Evolutionary conservation across 2,888 invertebrate genomes (phyloP), one percentile per base, ranked within the genome.

Genomic region (Cephonodes hylas): DNA sequence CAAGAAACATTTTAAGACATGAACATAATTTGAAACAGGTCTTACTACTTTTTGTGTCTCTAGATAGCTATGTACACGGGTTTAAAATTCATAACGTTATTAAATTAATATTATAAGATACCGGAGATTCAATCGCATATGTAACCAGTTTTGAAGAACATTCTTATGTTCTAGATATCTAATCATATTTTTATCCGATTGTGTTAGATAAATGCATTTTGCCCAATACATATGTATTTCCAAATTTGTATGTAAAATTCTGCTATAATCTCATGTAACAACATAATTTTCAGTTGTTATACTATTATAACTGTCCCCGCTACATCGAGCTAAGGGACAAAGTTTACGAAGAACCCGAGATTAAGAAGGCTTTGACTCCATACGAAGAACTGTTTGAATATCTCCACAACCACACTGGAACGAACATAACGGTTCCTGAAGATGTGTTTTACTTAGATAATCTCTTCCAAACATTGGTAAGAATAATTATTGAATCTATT

Each of bases 381-480:
- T 86, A 92, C 59, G 70, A 84, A 64, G 68, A 68, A 8, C 70
- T 93, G 0, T 89, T 88, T 34, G 67, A 74, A 38, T 79, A 73
- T 2, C 68, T 93, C 23, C 79, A 77, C 15, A 64, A 81, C 18
- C 80, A 86, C 34, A 85, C 89, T n/a, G 82, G 81, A 18, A 81
- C 72, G 0, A 89, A 89, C 53, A 86, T 92, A 53, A 87, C 88
- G 0, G 86, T 76, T 45, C 70, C 89, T 2, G 89, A 89, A 68
- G 85, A 92, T 53, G 86, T 91, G 1, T 93, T 93, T 69, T 90
- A 68, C 66, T 77, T 93, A 65, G 93, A 93, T 65, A 93, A 93
- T 65, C 75, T 91, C 45, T 89, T 91, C 64, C 93, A 93, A 76
- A 83, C 93, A 42, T 79, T 93, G 85, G 93, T 93, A 79, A 64